A percentile compares a stretch with the other conserved stretches of the same genome.
Evolutionary conservation across 2,888 invertebrate species (phyloP).

Genomic region (Adela reaumurella): DNA sequence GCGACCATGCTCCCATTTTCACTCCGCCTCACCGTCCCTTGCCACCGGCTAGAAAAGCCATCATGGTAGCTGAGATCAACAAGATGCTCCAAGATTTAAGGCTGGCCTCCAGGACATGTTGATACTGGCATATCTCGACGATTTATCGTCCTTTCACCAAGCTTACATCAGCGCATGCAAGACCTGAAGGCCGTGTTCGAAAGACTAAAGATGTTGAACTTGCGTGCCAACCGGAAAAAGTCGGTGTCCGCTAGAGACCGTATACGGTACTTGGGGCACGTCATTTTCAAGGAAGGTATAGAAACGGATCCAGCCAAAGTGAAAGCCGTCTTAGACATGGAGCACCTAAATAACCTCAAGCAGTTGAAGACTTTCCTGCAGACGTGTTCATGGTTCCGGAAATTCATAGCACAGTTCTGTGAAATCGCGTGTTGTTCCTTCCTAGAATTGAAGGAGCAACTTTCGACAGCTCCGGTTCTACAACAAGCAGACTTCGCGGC

Average conservation of each 20-base stretch:
- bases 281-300: conserved; percentile 7
- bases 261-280: conserved; percentile 1
- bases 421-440: conserved; percentile 13
- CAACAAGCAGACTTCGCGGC: conserved; percentile 10
- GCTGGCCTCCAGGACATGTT: conserved; percentile 5
- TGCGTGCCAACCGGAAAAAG: conserved; percentile 9
- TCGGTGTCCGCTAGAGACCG: background rate
- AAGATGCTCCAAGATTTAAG: conserved; percentile 17
- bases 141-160: conserved; percentile 12
- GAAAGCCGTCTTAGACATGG: conserved; percentile 8
- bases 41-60: conserved; percentile 11
- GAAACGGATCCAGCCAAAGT: conserved; percentile 11
- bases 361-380: conserved; percentile 12
- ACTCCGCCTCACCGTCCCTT: conserved; percentile 17
- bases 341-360: background rate
- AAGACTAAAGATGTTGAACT: conserved; percentile 5
- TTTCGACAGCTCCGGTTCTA: conserved; percentile 13
- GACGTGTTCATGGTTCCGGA: conserved; percentile 16
- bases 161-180: conserved; percentile 9
- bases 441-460: conserved; percentile 8
- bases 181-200: conserved; percentile 9
- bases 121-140: conserved; percentile 13
- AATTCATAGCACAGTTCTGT: conserved; percentile 8
- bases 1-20: conserved; percentile 15
- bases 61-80: conserved; percentile 17